phyloP scores from a whole-genome alignment of 2,797 vertebrate genomes.

The Typhlichthys subterraneus region DNA sequence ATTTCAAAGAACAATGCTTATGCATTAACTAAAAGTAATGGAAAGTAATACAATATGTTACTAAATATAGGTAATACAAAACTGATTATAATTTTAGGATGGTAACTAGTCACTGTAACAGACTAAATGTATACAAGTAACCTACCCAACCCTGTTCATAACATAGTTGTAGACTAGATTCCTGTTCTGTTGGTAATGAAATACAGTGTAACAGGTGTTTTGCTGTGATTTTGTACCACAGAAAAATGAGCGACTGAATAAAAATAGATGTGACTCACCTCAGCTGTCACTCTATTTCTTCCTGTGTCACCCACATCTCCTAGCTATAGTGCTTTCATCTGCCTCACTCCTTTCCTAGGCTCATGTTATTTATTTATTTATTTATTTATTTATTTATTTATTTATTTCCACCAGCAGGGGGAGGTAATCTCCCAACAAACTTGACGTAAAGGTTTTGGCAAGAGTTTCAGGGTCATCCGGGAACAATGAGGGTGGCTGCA shows the following conservation, averaged over 20 bases:
- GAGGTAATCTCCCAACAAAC: no score
- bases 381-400: neutral
- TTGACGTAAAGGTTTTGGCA: no score
- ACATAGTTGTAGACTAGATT: slow-evolving; percentile 33
- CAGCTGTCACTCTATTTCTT: slow-evolving; percentile 71
- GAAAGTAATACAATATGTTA: no score
- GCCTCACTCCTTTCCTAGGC: neutral
- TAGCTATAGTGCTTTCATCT: slow-evolving; percentile 12
- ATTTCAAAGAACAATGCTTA: no score
- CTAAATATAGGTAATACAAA: no score
- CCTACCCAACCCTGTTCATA: slow-evolving; percentile 13
- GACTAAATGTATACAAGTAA: slow-evolving; percentile 12
- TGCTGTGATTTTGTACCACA: slow-evolving; percentile 50
- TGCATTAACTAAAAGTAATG: no score
- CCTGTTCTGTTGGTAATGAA: slow-evolving; percentile 47
- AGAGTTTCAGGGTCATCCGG: no score
- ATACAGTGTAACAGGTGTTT: slow-evolving; percentile 47
- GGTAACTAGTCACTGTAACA: slow-evolving; percentile 9
- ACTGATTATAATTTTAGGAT: no score
- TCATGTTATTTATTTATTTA: neutral
- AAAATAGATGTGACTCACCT: slow-evolving; percentile 75
- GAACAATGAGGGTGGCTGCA: no score
- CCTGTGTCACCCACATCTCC: slow-evolving; percentile 39
- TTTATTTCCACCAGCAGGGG: neutral
- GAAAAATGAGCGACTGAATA: slow-evolving; percentile 60